phyloP scores from a whole-genome alignment of 2,888 invertebrate species.

The Eupithecia exiguata region DNA sequence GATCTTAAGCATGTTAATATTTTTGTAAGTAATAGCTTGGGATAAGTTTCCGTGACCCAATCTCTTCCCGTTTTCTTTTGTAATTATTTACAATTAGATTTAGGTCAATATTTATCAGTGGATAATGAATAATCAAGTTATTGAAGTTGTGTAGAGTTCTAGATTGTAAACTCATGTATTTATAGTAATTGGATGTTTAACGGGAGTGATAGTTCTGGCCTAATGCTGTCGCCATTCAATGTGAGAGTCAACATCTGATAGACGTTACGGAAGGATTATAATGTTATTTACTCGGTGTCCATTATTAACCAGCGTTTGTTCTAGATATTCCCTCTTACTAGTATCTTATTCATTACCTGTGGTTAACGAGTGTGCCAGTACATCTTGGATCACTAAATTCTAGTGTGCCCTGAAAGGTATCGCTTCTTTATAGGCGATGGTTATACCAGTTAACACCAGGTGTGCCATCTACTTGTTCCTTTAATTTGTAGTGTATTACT shows the following conservation, averaged over 20 bases:
- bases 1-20: neutral
- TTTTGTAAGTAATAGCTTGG: neutral
- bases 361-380: neutral
- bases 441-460: neutral
- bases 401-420: neutral
- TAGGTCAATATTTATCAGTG: constrained; percentile 69
- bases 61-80: constrained; percentile 57
- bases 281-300: constrained; percentile 51
- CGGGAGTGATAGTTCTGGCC: constrained; percentile 68
- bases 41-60: constrained; percentile 11
- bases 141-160: constrained; percentile 74
- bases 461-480: neutral
- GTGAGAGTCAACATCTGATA: constrained; percentile 26
- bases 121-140: constrained; percentile 67
- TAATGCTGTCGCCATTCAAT: constrained; percentile 58
- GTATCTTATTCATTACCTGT: neutral
- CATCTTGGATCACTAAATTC: neutral
- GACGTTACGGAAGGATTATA: constrained; percentile 35
- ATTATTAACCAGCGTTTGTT: constrained; percentile 41
- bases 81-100: constrained; percentile 68
- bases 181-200: constrained; percentile 54
- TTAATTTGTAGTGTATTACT: neutral
- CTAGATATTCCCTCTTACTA: constrained; percentile 41
- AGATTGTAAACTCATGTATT: constrained; percentile 62
- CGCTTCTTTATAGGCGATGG: neutral